Conservation (phyloP, 2,888 invertebrate genomes). For the Apamea crenata region DNA sequence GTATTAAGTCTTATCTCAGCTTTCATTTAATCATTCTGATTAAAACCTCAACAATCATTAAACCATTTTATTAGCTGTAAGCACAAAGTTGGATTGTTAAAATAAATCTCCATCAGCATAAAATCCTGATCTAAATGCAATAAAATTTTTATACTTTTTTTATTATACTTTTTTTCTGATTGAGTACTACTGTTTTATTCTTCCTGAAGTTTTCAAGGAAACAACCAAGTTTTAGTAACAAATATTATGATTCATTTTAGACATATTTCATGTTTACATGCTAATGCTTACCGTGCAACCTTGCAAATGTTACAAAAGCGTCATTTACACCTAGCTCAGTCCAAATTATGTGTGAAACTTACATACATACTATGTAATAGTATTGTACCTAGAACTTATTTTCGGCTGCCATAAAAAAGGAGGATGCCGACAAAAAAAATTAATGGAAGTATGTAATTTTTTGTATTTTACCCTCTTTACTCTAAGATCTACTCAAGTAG, state of each 20-base stretch:
- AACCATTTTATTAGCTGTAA: background rate
- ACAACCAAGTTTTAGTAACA: background rate
- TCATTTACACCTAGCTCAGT: slow-evolving; percentile 36
- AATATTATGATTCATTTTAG: slow-evolving; percentile 21
- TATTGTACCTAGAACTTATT: background rate
- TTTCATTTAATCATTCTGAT: background rate
- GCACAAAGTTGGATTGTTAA: background rate
- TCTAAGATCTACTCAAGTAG: slow-evolving; percentile 16
- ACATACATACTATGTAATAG: slow-evolving; percentile 6
- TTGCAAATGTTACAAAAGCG: slow-evolving; percentile 44
- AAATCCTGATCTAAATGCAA: background rate
- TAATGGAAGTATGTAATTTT: no score
- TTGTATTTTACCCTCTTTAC: background rate
- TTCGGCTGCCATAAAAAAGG: background rate
- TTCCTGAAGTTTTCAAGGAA: slow-evolving; percentile 12
- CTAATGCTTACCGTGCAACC: slow-evolving; percentile 46
- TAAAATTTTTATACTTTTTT: slow-evolving; percentile 2
- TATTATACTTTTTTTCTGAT: background rate
- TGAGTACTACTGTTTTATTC: background rate
- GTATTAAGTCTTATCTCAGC: background rate
- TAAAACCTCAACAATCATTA: background rate
- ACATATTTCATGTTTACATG: slow-evolving; percentile 31
- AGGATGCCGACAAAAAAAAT: no score
- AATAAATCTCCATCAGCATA: background rate
- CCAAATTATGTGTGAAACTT: slow-evolving; percentile 34